Evolutionary conservation across 1,140 invertebrate species (phyloP), one percentile per base, ranked within the genome.

Genomic region (Chionoecetes opilio): DNA sequence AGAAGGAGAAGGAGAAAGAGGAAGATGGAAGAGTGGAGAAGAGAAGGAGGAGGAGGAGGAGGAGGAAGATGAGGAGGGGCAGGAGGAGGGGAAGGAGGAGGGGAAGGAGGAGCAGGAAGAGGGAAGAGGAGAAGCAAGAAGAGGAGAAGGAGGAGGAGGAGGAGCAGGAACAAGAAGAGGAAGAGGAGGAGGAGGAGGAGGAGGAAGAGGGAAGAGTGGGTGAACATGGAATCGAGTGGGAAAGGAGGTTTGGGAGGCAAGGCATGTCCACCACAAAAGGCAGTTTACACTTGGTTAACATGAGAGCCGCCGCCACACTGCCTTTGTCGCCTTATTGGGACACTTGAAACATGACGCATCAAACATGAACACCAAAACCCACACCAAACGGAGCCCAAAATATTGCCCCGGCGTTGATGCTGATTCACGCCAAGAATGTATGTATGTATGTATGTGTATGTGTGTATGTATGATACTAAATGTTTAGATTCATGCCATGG

Each of bases 281-380:
- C 35, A 46, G 35, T 90, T 90, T 90, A 90, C 88, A 90, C 88
- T 90, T 34, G 88, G 88, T 90, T 90, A 90, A 90, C 88, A 90
- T 90, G 88, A 38, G 2, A 90, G 34, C 29, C 34, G 37, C 88
- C 88, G 88, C 85, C 32, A 34, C n/a, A 34, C 32, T 29, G 21
- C 63, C 63, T n/a, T n/a, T 75, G 63, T 75, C 63, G 63, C 63
- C 63, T 8, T 21, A n/a, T 75, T 75, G 63, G 63, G 63, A n/a
- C 63, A n/a, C 63, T 11, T n/a, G 63, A 75, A n/a, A 75, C 63
- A 75, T 75, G 63, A 75, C 63, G 63, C 63, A 75, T 75, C 63
- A 21, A 75, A 75, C 63, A 75, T 75, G 21, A 75, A 75, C 63
- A 26, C 63, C 63, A 75, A 75, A 75, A 11, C 53, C n/a, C 63